These are phyloP conservation scores for Autographa gamma DNA, from an alignment of 2,888 invertebrate species.

Conservation along the genomic window DNA sequence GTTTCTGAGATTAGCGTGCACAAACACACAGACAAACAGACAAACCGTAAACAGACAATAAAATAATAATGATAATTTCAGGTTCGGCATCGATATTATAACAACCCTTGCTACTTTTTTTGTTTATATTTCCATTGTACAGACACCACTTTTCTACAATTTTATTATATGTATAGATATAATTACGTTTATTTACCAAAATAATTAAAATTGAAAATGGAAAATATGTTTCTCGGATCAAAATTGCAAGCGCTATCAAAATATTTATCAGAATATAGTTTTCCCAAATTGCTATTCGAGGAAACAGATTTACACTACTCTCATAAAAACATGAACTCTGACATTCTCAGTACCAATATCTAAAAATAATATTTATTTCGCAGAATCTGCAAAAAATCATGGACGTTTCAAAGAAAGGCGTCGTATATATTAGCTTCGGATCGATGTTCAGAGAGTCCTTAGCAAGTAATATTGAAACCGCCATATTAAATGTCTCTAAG, in stretches of 20 bases:
- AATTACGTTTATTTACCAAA: too few relatives aligned
- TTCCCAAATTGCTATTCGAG: background rate
- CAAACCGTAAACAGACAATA: too few relatives aligned
- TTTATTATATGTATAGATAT: too few relatives aligned
- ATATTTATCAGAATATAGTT: background rate
- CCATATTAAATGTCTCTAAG: conserved; percentile 73
- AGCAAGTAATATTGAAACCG: conserved; percentile 64
- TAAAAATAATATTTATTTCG: conserved; percentile 13
- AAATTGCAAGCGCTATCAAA: background rate
- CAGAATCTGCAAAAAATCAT: conserved; percentile 77
- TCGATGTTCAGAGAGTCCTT: conserved; percentile 73
- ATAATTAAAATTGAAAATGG: too few relatives aligned
- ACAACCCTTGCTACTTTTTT: too few relatives aligned
- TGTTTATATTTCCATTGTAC: too few relatives aligned
- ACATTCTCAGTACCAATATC: background rate
- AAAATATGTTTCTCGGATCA: too few relatives aligned
- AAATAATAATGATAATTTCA: too few relatives aligned
- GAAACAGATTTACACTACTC: background rate
- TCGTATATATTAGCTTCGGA: conserved; percentile 84
- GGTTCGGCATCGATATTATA: too few relatives aligned
- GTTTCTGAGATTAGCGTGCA: too few relatives aligned
- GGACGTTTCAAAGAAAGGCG: conserved; percentile 75
- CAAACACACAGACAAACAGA: too few relatives aligned
- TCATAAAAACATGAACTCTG: background rate
- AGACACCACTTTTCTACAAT: too few relatives aligned